Conservation (phyloP, 1,140 invertebrate species). For the Portunus trituberculatus region DNA sequence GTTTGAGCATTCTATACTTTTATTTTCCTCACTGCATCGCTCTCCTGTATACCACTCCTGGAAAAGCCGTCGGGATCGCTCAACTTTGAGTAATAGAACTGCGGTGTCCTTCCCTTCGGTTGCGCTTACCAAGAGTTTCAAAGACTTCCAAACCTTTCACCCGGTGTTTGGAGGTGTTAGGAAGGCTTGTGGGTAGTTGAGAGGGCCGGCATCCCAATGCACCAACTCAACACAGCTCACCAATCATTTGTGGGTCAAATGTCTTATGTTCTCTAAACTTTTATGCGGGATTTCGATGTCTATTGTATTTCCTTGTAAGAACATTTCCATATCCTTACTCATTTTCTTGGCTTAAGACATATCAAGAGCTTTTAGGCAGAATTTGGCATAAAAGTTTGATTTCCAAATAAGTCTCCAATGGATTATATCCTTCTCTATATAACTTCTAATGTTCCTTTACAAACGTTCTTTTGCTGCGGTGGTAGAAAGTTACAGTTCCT, state of each 20-base stretch:
- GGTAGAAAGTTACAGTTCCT: too few species aligned
- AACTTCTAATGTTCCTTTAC: too few species aligned
- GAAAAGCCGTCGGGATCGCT: neutral
- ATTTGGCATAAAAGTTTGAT: too few species aligned
- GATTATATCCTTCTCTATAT: too few species aligned
- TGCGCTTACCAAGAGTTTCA: neutral
- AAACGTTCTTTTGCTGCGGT: too few species aligned
- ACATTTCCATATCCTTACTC: too few species aligned
- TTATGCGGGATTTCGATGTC: neutral
- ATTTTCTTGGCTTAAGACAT: too few species aligned
- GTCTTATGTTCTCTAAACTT: neutral
- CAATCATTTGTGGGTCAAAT: neutral
- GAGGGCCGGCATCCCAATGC: neutral
- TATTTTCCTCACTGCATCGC: neutral
- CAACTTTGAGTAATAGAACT: neutral
- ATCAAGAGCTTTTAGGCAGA: too few species aligned
- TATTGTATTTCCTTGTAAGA: neutral
- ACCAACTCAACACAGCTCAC: neutral
- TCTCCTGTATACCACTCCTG: neutral
- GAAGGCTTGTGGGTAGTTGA: neutral
- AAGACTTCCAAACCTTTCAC: constrained; percentile 10
- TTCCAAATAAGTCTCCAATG: too few species aligned
- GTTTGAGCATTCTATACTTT: neutral
- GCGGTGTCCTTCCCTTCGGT: neutral
- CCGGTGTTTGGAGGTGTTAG: neutral